A percentile compares a stretch with the other conserved stretches of the same genome.
These are phyloP conservation scores for Eupeodes luniger DNA, from an alignment of 2,888 invertebrate genomes.

Conservation along the genomic window DNA sequence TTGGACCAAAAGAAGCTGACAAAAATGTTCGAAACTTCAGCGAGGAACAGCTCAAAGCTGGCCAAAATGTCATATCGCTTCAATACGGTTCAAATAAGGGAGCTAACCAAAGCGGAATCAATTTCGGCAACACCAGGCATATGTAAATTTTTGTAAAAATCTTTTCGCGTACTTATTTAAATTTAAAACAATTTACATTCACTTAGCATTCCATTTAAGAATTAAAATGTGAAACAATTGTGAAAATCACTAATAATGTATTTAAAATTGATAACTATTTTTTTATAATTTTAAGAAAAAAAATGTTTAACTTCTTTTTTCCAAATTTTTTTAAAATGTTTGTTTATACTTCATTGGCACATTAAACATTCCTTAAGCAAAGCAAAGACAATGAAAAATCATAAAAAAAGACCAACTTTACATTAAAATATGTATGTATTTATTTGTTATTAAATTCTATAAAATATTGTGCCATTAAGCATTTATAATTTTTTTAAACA, in stretches of 20 bases:
- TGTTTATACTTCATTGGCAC: constrained; percentile 66
- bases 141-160: constrained; percentile 88
- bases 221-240: constrained; percentile 58
- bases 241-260: constrained; percentile 74
- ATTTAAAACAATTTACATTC: constrained; percentile 56
- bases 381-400: constrained; percentile 57
- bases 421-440: constrained; percentile 31
- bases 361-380: constrained; percentile 36
- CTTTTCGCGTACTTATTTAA: constrained; percentile 62
- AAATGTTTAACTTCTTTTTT: constrained; percentile 78
- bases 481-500: constrained; percentile 70
- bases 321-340: constrained; percentile 48
- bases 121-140: constrained; percentile 98
- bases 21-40: constrained; percentile 97
- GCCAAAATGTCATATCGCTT: constrained; percentile 95
- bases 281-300: constrained; percentile 79
- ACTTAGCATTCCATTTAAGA: constrained; percentile 76
- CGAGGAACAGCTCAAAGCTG: constrained; percentile 96
- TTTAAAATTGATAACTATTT: constrained; percentile 53
- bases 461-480: constrained; percentile 77
- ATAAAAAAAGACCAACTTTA: constrained; percentile 54
- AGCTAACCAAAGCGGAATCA: constrained; percentile 97
- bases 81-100: constrained; percentile 99
- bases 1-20: constrained; percentile 98
- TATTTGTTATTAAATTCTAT: constrained; percentile 49